phyloP scores from a whole-genome alignment of 2,797 vertebrate species.

The Anomalospiza imberbis region DNA sequence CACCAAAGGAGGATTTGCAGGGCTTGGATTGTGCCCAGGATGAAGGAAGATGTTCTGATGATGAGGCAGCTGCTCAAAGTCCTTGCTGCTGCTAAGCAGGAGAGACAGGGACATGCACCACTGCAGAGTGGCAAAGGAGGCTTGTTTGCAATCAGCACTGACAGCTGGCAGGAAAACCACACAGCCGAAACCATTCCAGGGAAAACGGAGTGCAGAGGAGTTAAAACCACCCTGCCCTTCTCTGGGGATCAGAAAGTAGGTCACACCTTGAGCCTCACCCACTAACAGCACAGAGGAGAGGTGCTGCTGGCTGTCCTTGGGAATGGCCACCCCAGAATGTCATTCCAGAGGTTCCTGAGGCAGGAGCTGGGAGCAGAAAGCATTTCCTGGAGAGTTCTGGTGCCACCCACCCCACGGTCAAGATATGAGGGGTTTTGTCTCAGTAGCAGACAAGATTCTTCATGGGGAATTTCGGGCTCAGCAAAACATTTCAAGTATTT shows the following conservation, averaged over 20 bases:
- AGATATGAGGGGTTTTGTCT: not conserved
- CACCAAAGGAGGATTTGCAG: not conserved
- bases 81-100: not conserved
- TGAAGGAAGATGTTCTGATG: not conserved
- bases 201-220: not conserved
- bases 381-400: not conserved
- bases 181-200: rapidly evolving
- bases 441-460: not conserved
- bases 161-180: not conserved
- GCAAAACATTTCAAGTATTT: not conserved
- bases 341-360: not conserved
- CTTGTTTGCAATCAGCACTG: not conserved
- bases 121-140: not conserved
- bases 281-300: not conserved
- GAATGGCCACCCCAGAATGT: not conserved
- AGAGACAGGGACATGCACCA: not conserved
- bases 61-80: not conserved
- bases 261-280: not conserved
- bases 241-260: not conserved
- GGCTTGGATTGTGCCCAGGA: not conserved
- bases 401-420: not conserved
- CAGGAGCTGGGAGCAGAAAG: not conserved
- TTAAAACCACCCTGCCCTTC: not conserved
- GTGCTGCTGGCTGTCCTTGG: not conserved
- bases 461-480: not conserved